Percentiles rank a stretch among this genome's conserved stretches.
Evolutionary conservation across 2,888 invertebrate species (phyloP).

Genomic region (Hypomecis punctinalis): DNA sequence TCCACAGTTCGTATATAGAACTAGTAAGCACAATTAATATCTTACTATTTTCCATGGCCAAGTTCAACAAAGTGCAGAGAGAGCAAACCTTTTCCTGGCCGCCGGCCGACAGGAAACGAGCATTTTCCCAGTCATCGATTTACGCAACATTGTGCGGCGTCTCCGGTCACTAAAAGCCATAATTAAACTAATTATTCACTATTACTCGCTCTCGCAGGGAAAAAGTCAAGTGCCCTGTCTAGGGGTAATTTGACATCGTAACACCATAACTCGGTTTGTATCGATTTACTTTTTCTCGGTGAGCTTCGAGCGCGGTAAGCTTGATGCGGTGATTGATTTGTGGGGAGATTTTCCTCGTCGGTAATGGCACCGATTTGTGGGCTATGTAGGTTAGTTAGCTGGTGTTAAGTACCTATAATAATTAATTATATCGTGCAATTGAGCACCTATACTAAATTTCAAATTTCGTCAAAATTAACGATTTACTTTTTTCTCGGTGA

Average conservation of each 20-base stretch:
- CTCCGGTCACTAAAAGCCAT: slow-evolving; percentile 72
- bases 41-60: not conserved
- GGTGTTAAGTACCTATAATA: not conserved
- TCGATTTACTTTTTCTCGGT: slow-evolving; percentile 61
- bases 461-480: slow-evolving; percentile 26
- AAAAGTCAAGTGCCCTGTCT: slow-evolving; percentile 61
- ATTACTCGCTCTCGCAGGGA: slow-evolving; percentile 73
- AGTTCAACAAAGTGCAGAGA: slow-evolving; percentile 14
- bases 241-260: slow-evolving; percentile 62
- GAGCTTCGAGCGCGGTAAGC: slow-evolving; percentile 41
- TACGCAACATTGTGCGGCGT: slow-evolving; percentile 50
- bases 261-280: slow-evolving; percentile 65
- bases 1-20: no score
- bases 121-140: slow-evolving; percentile 42
- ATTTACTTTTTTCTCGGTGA: slow-evolving; percentile 58
- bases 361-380: slow-evolving; percentile 21
- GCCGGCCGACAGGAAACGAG: slow-evolving; percentile 29
- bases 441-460: no score
- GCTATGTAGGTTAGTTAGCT: slow-evolving; percentile 8
- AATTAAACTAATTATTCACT: slow-evolving; percentile 82
- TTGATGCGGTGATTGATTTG: slow-evolving; percentile 32
- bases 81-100: slow-evolving; percentile 27
- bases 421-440: no score
- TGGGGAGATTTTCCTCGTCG: slow-evolving; percentile 27
- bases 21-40: not conserved